Evolutionary conservation across 2,888 invertebrate species (phyloP).

Genomic region (Lycocerus yunnanus): DNA sequence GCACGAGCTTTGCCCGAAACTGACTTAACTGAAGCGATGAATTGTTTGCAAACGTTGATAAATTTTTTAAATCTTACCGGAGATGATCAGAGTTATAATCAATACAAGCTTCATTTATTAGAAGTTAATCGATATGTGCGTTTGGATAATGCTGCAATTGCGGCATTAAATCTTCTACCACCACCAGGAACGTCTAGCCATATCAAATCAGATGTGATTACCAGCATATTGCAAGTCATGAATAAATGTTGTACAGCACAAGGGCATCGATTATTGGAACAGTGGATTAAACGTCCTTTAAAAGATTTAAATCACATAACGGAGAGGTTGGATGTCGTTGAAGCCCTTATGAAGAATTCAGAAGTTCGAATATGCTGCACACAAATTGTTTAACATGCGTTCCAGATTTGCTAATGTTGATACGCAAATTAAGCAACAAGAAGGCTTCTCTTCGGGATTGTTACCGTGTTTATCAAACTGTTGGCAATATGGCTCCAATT

Average conservation of each 20-base stretch:
- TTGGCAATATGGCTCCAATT: conserved; percentile 73
- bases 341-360: conserved; percentile 67
- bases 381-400: conserved; percentile 81
- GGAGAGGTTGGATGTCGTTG: conserved; percentile 87
- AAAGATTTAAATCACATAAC: conserved; percentile 79
- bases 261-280: conserved; percentile 80
- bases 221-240: conserved; percentile 74
- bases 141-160: conserved; percentile 84
- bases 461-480: conserved; percentile 72
- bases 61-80: conserved; percentile 81
- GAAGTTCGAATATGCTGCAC: conserved; percentile 72
- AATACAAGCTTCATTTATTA: conserved; percentile 68
- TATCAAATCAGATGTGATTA: conserved; percentile 28
- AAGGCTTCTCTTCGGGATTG: conserved; percentile 84
- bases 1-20: conserved; percentile 76
- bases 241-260: conserved; percentile 88
- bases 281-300: conserved; percentile 94
- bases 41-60: conserved; percentile 75
- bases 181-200: conserved; percentile 60
- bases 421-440: conserved; percentile 77
- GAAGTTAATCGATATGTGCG: conserved; percentile 74
- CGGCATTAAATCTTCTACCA: conserved; percentile 85
- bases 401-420: conserved; percentile 83
- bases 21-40: conserved; percentile 71
- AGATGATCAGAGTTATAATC: conserved; percentile 77